Conservation (phyloP, 1,140 invertebrate species). For the Drosophila nebulosa region DNA sequence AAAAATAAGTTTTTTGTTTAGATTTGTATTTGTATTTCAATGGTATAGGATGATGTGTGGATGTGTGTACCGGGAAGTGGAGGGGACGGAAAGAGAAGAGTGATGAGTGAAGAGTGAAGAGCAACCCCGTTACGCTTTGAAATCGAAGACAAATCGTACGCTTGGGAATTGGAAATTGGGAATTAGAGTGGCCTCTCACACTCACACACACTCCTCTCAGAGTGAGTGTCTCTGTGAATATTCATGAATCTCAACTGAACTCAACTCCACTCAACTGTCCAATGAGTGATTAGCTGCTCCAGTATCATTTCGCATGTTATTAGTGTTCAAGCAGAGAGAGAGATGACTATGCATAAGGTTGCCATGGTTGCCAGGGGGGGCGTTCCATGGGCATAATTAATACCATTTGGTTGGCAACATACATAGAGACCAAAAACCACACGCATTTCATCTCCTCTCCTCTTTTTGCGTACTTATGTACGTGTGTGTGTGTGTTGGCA, state of each 20-base stretch:
- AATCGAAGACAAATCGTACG: conserved; percentile 40
- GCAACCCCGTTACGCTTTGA: conserved; percentile 1
- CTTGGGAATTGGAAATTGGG: conserved; percentile 50
- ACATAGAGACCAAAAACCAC: conserved; percentile 32
- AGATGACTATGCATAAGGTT: neutral
- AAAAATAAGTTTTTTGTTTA: conserved; percentile 73
- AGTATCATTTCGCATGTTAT: conserved; percentile 10
- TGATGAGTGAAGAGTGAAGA: neutral
- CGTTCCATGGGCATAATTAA: conserved; percentile 43
- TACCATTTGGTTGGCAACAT: conserved; percentile 26
- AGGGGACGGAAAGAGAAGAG: too few species aligned
- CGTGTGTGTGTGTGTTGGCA: conserved; percentile 2
- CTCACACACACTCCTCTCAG: conserved; percentile 11
- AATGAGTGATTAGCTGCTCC: conserved; percentile 3
- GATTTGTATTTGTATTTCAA: conserved; percentile 45
- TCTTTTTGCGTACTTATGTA: too few species aligned
- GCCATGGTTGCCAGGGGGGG: neutral
- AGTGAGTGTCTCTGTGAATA: conserved; percentile 13
- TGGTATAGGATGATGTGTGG: too few species aligned
- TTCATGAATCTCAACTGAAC: conserved; percentile 15
- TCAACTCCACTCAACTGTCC: neutral
- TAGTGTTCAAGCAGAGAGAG: neutral
- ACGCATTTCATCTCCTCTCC: conserved; percentile 12
- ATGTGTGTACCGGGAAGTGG: too few species aligned
- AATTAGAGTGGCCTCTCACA: too few species aligned